Evolutionary conservation across 2,113 vertebrate genomes (phyloP).

Genomic region (Ceyx melanurus): DNA sequence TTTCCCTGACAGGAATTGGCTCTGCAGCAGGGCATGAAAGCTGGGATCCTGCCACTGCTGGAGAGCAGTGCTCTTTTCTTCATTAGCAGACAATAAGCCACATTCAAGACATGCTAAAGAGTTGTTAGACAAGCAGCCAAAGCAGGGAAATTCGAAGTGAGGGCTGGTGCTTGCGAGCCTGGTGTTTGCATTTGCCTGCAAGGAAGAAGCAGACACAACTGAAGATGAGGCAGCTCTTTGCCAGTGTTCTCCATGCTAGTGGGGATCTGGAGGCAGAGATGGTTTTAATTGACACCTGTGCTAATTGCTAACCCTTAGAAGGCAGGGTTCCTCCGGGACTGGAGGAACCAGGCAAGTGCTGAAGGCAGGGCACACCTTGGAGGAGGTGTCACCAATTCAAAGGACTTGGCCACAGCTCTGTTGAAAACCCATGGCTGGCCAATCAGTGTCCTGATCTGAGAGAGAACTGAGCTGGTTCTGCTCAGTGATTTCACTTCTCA

Average conservation of each 20-base stretch:
- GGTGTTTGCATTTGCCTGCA: conserved; percentile 23
- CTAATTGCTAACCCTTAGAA: background rate
- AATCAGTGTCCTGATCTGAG: too few species aligned
- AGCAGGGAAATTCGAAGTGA: conserved; percentile 37
- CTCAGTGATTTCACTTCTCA: too few species aligned
- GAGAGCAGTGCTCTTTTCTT: conserved; percentile 41
- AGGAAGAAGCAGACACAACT: background rate
- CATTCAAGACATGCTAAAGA: conserved; percentile 64
- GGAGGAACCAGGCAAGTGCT: background rate
- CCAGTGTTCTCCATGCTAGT: background rate
- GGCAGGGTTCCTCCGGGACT: background rate
- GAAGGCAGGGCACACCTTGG: background rate
- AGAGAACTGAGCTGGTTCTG: too few species aligned
- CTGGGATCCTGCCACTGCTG: conserved; percentile 47
- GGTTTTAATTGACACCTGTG: background rate
- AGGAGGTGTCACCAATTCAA: background rate
- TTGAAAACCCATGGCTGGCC: background rate
- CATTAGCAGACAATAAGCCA: conserved; percentile 53
- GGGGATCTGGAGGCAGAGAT: background rate
- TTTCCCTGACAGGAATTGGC: conserved; percentile 29
- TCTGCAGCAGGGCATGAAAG: conserved; percentile 30
- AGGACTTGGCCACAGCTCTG: accelerated
- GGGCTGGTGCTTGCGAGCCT: background rate
- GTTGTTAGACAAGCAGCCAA: conserved; percentile 45
- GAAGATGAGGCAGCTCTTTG: background rate